Base-by-base conservation (phyloP, 2,888 invertebrate species). In the Sarcophaga caerulescens region DNA sequence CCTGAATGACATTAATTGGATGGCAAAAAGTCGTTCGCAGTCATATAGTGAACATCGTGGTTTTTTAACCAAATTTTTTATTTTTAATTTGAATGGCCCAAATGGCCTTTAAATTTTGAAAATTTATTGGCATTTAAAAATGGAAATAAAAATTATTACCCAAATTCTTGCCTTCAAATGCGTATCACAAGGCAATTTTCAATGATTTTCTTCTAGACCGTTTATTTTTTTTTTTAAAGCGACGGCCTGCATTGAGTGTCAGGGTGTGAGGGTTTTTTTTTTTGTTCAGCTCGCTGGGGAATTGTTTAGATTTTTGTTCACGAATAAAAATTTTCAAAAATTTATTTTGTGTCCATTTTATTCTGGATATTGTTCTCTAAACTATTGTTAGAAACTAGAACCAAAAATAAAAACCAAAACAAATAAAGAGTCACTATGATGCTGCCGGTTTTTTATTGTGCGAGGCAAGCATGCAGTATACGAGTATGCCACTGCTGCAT, bases 1-100 rank as follows among this genome's bases (percentile, higher is more conserved):
- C n/a, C 57, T 65, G 44, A 71, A n/a, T 76, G 80, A 79, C 81
- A 69, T 74, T 69, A 78, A 77, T 70, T 76, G 69, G 63, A 45
- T 52, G 25, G 35, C 62, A 65, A 66, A 52, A 77, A 74, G 77
- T 85, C 85, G 74, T 35, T n/a, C n/a, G n/a, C n/a, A n/a, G n/a
- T n/a, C n/a, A n/a, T n/a, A n/a, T n/a, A n/a, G n/a, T n/a, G n/a
- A n/a, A n/a, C n/a, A 35, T 35, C 35, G 2, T 10, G 35, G 35
- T 8, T 35, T 35, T 35, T 10, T 10, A 10, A 8, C 1, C 35
- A 44, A 44, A 17, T 14, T 52, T 52, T 52, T 12, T 4, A 52
- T 52, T 14, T 52, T 14, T 5, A 52, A 17, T n/a, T 66, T 19
- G 17, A 69, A 25, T 52, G n/a, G 8, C 57, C n/a, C 35, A 57